Evolutionary conservation across 2,113 vertebrate genomes (phyloP), one percentile per base, ranked within the genome.

Genomic region (Rhinopithecus roxellana): DNA sequence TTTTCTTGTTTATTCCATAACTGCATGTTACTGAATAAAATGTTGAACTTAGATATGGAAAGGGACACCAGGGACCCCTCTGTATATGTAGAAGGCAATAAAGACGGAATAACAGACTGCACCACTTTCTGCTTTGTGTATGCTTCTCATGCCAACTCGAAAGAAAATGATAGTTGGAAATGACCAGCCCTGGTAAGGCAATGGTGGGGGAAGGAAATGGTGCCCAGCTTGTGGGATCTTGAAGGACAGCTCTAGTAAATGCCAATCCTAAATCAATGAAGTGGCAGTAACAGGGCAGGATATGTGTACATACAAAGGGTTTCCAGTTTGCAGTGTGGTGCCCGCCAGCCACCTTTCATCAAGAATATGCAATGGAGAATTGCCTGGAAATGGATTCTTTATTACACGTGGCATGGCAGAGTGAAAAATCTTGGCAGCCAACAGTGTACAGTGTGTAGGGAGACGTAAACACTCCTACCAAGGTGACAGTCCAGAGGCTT

Each of bases 21-120:
- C 93, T 86, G 89, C 12, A 27, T 87, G 88, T 79, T 97, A 57
- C 87, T 89, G 93, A 89, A 61, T 95, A 50, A 96, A 87, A 94
- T 92, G 88, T 97, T 94, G 94, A 96, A 90, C 97, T 97, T 94
- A 69, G 81, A 61, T 94, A 90, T 79, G 92, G 78, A 97, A 97
- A 89, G 74, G 90, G 92, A 70, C 95, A 43, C 55, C 4, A 30
- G 94, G 89, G 95, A 86, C 67, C 59, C 70, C 43, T 89, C 38
- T 79, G 70, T 93, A 35, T 72, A 81, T 85, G 84, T 69, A 69
- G 92, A 94, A 96, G 94, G 84, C 85, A 89, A 95, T 96, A 79
- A 95, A 89, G 83, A 12, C 40, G 55, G 72, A 97, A 86, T 83
- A 88, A 57, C 79, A 87, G 45, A 38, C 61, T 83, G 32, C 43